Base-by-base conservation (phyloP, 2,888 invertebrate genomes). In the Hedya salicella region DNA sequence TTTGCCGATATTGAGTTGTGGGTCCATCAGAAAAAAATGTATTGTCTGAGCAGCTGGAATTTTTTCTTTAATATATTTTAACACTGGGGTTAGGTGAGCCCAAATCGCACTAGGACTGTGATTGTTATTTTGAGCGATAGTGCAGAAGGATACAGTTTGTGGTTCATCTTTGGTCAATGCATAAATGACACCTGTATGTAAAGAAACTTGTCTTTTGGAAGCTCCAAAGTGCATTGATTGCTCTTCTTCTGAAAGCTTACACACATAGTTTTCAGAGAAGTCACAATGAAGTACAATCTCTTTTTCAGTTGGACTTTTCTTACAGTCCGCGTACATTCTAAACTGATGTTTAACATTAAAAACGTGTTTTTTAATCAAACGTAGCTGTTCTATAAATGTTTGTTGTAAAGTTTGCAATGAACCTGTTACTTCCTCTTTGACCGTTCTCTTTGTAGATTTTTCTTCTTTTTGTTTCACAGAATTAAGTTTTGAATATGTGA, bases 201-300 rank as follows among this genome's bases (percentile, higher is more conserved):
- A 32, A 3, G 50, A 32, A 17, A 50, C 32, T 32, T 17, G 32
- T 16, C 4, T 0, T 13, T 60, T 57, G 25, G 62, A 62, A 8
- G 67, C 62, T n/a, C 67, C 57, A 25, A 48, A 67, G 17, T 67
- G 57, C 62, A 67, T 62, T 2, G 67, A 50, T 21, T 67, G 67
- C 4, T 44, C n/a, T 57, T 62, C 44, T 52, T 62, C 62, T n/a
- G 19, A 16, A 30, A 67, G 39, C 50, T 67, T 67, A 39, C 48
- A 32, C 57, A 62, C 40, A 9, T 67, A 67, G 16, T 67, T 67
- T 32, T 67, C 49, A 2, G 57, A 62, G 32, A 62, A 67, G 30
- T 67, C 67, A 62, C 67, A 67, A 36, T 54, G 48, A 19, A 67
- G 52, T 14, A 54, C 25, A 3, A 52, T 42, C 39, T 67, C 62